Evolutionary conservation across 2,113 vertebrate genomes (phyloP).

Genomic region (Scortum barcoo): DNA sequence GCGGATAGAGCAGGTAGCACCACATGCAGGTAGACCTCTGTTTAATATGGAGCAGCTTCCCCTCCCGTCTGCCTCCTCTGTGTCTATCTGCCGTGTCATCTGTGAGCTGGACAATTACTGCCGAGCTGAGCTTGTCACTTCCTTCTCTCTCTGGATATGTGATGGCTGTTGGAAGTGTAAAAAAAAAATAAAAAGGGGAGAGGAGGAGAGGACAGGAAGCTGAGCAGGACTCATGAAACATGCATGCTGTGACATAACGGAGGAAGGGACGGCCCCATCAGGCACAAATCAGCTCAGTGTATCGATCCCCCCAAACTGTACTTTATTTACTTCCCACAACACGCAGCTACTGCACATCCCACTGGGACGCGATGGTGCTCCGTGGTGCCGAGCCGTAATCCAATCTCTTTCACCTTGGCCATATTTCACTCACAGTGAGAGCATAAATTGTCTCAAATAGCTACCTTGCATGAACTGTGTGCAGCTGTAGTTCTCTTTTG

Average conservation of each 20-base stretch:
- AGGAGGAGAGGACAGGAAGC: neutral
- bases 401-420: neutral
- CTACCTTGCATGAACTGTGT: neutral
- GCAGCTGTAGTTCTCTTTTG: neutral
- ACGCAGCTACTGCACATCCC: constrained; percentile 6
- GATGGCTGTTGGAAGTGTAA: constrained; percentile 58
- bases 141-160: constrained; percentile 56
- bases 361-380: neutral
- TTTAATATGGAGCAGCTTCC: constrained; percentile 54
- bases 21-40: constrained; percentile 28
- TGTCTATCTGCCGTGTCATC: constrained; percentile 50
- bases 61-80: constrained; percentile 33
- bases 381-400: neutral
- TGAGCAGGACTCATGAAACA: constrained; percentile 49
- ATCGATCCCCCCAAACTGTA: constrained; percentile 30
- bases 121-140: constrained; percentile 64
- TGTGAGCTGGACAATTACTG: constrained; percentile 58
- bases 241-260: constrained; percentile 30
- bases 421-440: constrained; percentile 8
- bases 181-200: constrained; percentile 47
- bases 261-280: constrained; percentile 15
- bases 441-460: neutral
- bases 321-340: constrained; percentile 38
- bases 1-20: constrained; percentile 11
- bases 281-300: constrained; percentile 18